Percentiles rank a stretch among this genome's conserved stretches.
phyloP scores from a whole-genome alignment of 2,797 vertebrate genomes.

The Strix occidentalis region DNA sequence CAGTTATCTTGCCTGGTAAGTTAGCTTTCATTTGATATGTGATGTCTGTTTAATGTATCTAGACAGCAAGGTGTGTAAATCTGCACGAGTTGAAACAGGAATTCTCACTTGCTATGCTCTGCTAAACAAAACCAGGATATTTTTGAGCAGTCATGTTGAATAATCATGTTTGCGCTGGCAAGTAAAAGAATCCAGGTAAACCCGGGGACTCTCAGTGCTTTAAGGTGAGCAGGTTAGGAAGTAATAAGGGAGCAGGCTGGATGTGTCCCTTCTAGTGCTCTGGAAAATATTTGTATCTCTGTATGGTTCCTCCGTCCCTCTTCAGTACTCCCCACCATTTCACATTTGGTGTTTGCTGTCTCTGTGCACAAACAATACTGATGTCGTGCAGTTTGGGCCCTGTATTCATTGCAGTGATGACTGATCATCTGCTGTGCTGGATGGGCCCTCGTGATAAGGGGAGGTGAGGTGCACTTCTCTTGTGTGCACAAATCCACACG shows the following conservation, averaged over 20 bases:
- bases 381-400: not conserved
- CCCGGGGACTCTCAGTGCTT: not conserved
- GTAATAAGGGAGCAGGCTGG: not conserved
- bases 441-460: accelerated
- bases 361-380: not conserved
- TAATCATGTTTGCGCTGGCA: not conserved
- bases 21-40: not conserved
- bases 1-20: not conserved
- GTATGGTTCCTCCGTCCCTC: not conserved
- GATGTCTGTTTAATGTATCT: not conserved
- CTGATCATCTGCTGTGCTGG: not conserved
- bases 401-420: not conserved
- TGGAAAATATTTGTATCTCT: not conserved
- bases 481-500: not conserved
- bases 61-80: not conserved
- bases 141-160: not conserved
- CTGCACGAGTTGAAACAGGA: not conserved
- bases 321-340: not conserved
- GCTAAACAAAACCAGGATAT: not conserved
- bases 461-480: not conserved
- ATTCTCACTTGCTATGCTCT: not conserved
- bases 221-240: not conserved
- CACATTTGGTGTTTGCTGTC: not conserved
- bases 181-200: not conserved
- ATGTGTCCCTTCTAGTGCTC: not conserved